Percentiles rank a stretch among this genome's conserved stretches.
These are phyloP conservation scores for Diarsia brunnea DNA, from an alignment of 2,888 invertebrate species.

Conservation along the genomic window DNA sequence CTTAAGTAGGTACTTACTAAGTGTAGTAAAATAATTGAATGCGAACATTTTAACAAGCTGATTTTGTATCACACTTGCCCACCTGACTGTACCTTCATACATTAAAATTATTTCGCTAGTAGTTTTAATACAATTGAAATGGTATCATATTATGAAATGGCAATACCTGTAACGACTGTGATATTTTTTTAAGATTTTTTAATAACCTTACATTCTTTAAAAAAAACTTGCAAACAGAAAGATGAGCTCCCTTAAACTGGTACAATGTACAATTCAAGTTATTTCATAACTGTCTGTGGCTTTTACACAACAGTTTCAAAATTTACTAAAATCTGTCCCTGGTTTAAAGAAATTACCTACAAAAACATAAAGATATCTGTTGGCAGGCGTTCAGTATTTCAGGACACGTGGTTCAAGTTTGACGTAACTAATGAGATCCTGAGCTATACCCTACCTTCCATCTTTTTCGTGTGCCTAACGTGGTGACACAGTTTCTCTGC, in stretches of 20 bases:
- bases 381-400: neutral
- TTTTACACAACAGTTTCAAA: neutral
- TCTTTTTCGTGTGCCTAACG: no score
- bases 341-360: no score
- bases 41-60: neutral
- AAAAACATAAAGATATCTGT: neutral
- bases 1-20: no score
- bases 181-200: no score
- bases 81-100: neutral
- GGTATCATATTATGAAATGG: neutral
- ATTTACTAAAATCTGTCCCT: neutral
- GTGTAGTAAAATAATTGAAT: no score
- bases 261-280: neutral
- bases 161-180: neutral
- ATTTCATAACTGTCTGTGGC: neutral
- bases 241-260: neutral
- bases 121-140: neutral
- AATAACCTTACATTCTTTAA: no score
- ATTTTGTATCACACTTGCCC: no score
- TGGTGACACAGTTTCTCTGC: no score
- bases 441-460: neutral
- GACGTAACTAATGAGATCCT: neutral
- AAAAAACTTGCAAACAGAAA: neutral
- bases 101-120: neutral
- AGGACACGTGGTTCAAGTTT: neutral